Percentiles rank a stretch among this genome's conserved stretches.
Conservation (phyloP, 2,113 vertebrate genomes). For the Brachirus orientalis region DNA sequence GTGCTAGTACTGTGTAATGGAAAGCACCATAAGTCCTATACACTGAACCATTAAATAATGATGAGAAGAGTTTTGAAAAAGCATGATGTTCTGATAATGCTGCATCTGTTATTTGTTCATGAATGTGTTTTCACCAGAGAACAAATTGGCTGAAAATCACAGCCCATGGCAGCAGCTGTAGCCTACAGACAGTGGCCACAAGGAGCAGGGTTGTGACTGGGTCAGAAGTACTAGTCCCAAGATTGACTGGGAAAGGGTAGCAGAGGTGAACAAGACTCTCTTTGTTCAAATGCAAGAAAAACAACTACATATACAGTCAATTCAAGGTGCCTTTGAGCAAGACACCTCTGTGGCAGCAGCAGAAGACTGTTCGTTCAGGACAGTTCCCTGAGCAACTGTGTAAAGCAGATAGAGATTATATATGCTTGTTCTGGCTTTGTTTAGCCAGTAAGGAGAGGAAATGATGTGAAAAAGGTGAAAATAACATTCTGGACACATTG, state of each 20-base stretch:
- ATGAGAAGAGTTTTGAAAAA: neutral
- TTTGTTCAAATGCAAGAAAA: conserved; percentile 13
- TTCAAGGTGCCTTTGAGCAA: conserved; percentile 65
- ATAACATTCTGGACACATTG: conserved; percentile 4
- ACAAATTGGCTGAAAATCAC: conserved; percentile 7
- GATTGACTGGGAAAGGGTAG: conserved; percentile 6
- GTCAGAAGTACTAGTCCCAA: conserved; percentile 15
- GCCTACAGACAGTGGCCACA: conserved; percentile 15
- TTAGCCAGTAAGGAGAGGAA: conserved; percentile 3
- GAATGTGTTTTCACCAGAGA: conserved; percentile 2
- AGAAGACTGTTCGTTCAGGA: conserved; percentile 39
- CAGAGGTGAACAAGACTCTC: conserved; percentile 15
- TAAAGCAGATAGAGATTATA: conserved; percentile 13
- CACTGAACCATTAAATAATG: too few relatives aligned
- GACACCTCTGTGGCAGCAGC: conserved; percentile 40
- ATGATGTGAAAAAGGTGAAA: conserved; percentile 1
- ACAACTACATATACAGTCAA: conserved; percentile 8
- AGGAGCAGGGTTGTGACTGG: conserved; percentile 25
- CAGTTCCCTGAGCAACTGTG: conserved; percentile 34
- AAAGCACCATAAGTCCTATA: too few relatives aligned
- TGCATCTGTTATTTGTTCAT: neutral
- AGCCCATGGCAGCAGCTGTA: conserved; percentile 1
- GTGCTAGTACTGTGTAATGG: too few relatives aligned
- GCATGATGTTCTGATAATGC: neutral
- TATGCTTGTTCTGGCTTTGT: conserved; percentile 3